Evolutionary conservation across 1,140 invertebrate species (phyloP).

Genomic region (Brachionus rotundiformis): DNA sequence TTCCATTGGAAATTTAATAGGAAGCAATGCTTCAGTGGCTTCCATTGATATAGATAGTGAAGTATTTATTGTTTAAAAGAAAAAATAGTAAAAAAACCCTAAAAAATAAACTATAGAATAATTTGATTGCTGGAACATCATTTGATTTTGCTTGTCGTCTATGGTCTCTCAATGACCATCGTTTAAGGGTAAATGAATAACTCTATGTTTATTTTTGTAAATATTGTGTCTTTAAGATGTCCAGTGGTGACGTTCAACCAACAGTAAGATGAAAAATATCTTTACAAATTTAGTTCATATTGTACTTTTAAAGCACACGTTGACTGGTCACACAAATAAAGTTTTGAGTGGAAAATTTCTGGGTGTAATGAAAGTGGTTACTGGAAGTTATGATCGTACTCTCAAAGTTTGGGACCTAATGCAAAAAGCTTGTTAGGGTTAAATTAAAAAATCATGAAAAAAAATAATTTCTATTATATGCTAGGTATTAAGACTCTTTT

Average conservation of each 20-base stretch:
- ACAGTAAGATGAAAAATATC: slow-evolving; percentile 45
- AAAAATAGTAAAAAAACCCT: no score
- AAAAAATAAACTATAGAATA: no score
- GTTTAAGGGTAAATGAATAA: slow-evolving; percentile 81
- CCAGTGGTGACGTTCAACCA: slow-evolving; percentile 27
- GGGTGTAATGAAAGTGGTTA: slow-evolving; percentile 66
- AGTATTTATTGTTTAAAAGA: no score
- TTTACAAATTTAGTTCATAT: slow-evolving; percentile 8
- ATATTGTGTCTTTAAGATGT: slow-evolving; percentile 45
- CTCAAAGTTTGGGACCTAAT: slow-evolving; percentile 94
- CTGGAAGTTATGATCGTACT: slow-evolving; percentile 89
- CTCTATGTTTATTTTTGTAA: no score
- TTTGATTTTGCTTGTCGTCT: slow-evolving; percentile 91
- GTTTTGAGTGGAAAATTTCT: slow-evolving; percentile 67
- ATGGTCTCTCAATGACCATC: slow-evolving; percentile 84
- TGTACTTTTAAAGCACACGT: slow-evolving; percentile 76
- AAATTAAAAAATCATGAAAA: slow-evolving; percentile 56
- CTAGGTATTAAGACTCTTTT: slow-evolving; percentile 91
- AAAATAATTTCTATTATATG: neutral
- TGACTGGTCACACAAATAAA: slow-evolving; percentile 93
- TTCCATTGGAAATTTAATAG: slow-evolving; percentile 75
- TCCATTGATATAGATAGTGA: slow-evolving; percentile 89
- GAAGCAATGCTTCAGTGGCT: slow-evolving; percentile 90
- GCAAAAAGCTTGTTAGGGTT: slow-evolving; percentile 82
- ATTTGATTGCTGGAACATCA: slow-evolving; percentile 81